Conservation (phyloP, 2,113 vertebrate species). For the Calypte anna region DNA sequence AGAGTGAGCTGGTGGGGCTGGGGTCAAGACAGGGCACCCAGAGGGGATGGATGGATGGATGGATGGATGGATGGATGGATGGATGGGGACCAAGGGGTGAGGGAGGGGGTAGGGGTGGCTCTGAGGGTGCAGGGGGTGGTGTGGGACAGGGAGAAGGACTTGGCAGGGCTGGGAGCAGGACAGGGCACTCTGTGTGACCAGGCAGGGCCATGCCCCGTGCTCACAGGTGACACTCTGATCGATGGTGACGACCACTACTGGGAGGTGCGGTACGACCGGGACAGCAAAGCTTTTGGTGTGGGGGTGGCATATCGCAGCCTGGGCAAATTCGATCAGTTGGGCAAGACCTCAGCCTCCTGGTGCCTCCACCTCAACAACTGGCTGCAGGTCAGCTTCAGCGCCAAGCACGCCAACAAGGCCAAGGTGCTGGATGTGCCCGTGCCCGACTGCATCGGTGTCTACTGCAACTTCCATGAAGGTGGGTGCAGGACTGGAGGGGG, state of each 20-base stretch:
- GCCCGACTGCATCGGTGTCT: conserved; percentile 88
- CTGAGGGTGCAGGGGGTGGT: no score
- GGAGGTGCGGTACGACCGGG: conserved; percentile 92
- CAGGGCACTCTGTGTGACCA: not conserved
- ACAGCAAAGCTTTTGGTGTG: conserved; percentile 92
- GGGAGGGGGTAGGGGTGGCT: no score
- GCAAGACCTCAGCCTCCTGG: conserved; percentile 91
- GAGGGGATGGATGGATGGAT: no score
- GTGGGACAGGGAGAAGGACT: no score
- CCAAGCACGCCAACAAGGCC: conserved; percentile 97
- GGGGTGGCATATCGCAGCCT: conserved; percentile 90
- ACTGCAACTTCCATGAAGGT: conserved; percentile 95
- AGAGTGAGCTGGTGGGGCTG: not conserved
- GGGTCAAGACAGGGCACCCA: not conserved
- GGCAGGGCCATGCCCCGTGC: not conserved
- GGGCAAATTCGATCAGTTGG: conserved; percentile 94
- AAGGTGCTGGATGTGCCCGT: conserved; percentile 88
- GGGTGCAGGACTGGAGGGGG: not conserved
- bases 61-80: no score
- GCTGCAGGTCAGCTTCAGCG: conserved; percentile 95
- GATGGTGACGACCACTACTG: conserved; percentile 92
- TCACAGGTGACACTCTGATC: conserved; percentile 87
- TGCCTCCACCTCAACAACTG: conserved; percentile 97
- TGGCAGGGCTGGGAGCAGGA: not conserved
- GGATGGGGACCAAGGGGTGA: no score